A percentile compares a stretch with the other conserved stretches of the same genome.
Conservation (phyloP, 1,140 invertebrate genomes). For the Apolygus lucorum region DNA sequence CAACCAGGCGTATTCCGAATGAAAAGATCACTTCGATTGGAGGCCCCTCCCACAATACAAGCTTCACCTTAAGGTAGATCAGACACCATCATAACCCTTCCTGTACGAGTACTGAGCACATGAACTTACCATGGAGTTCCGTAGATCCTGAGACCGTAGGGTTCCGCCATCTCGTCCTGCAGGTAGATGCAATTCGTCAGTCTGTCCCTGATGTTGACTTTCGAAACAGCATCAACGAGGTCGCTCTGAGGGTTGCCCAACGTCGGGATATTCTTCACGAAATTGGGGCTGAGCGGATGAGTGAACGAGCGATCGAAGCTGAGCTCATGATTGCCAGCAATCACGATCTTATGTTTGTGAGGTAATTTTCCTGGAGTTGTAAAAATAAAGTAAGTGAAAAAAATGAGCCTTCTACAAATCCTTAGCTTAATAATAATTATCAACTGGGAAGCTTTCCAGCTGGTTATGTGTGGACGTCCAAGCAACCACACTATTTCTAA, state of each 20-base stretch:
- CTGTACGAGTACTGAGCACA: no score
- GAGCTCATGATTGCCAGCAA: slow-evolving; percentile 82
- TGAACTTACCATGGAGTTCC: slow-evolving; percentile 69
- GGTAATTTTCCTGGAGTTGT: slow-evolving; percentile 54
- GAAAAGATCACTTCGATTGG: no score
- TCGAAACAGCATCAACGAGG: slow-evolving; percentile 53
- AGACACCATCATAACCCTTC: no score
- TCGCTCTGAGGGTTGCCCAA: slow-evolving; percentile 56
- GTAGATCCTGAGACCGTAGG: slow-evolving; percentile 75
- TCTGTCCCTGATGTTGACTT: slow-evolving; percentile 51
- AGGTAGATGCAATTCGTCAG: slow-evolving; percentile 74
- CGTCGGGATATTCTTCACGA: slow-evolving; percentile 56
- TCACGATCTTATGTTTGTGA: slow-evolving; percentile 76
- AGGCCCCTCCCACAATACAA: no score
- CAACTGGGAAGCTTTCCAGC: no score
- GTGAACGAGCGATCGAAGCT: slow-evolving; percentile 69
- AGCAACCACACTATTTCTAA: no score
- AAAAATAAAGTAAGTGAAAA: no score
- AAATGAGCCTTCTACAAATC: no score
- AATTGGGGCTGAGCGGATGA: slow-evolving; percentile 46
- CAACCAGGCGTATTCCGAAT: no score
- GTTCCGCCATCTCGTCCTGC: slow-evolving; percentile 55
- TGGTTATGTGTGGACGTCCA: no score
- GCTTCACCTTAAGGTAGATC: no score
- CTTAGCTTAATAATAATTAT: no score